These are phyloP conservation scores for Archocentrus centrarchus DNA, from an alignment of 2,113 vertebrate species.

Conservation along the genomic window DNA sequence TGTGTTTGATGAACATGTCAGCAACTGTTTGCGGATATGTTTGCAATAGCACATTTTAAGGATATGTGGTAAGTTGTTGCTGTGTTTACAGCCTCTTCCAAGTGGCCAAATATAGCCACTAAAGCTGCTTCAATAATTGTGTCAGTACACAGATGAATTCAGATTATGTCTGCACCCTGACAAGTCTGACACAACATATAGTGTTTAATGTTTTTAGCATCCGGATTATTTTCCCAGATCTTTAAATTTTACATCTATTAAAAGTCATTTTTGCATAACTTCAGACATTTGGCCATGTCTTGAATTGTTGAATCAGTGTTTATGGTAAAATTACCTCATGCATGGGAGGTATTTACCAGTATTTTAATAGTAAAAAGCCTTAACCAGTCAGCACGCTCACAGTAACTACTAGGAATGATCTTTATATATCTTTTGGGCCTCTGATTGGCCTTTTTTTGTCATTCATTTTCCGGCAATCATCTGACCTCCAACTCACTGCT, in stretches of 20 bases:
- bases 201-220: not conserved
- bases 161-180: not conserved
- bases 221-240: not conserved
- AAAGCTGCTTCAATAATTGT: not conserved
- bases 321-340: not conserved
- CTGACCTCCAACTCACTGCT: constrained; percentile 1
- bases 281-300: not conserved
- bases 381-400: not conserved
- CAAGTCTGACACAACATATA: not conserved
- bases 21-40: not conserved
- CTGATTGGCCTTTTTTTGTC: not conserved
- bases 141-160: not conserved
- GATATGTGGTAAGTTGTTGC: not conserved
- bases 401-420: not conserved
- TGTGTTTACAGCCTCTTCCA: not conserved
- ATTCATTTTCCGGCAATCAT: not conserved
- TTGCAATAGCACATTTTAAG: not conserved
- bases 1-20: not conserved
- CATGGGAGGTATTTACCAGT: not conserved
- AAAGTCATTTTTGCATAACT: not conserved
- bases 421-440: not conserved
- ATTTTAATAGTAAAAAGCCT: not conserved
- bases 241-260: not conserved
- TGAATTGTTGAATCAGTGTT: not conserved
- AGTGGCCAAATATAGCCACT: not conserved